These are phyloP conservation scores for Sebastes alutus DNA, from an alignment of 2,797 vertebrate genomes.

Conservation along the genomic window DNA sequence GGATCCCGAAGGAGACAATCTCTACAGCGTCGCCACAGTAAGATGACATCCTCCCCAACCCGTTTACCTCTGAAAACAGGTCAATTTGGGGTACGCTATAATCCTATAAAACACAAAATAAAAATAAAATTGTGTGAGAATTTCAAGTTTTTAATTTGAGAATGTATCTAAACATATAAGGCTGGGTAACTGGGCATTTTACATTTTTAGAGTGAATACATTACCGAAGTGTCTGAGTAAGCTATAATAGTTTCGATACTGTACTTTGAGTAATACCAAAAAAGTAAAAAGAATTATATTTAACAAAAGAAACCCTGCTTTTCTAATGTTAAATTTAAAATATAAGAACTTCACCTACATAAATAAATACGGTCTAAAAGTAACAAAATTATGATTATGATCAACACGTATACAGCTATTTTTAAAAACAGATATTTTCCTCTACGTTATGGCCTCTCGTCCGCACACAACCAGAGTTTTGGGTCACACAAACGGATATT, in stretches of 20 bases:
- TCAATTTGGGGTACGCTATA: conserved; percentile 91
- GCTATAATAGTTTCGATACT: background rate
- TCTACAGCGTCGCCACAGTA: conserved; percentile 90
- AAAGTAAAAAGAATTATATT: background rate
- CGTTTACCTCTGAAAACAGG: conserved; percentile 91
- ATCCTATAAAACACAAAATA: conserved; percentile 81
- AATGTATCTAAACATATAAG: background rate
- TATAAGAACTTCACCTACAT: background rate
- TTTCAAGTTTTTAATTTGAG: background rate
- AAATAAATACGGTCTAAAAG: background rate
- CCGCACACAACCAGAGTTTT: too few relatives aligned
- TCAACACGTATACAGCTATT: too few relatives aligned
- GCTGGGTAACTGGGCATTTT: background rate
- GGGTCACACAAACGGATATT: too few relatives aligned
- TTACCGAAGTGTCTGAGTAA: background rate
- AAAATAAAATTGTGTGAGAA: background rate
- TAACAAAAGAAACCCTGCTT: background rate
- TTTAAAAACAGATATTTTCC: too few relatives aligned
- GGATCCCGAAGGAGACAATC: conserved; percentile 85
- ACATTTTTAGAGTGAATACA: background rate
- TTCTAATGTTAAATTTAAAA: background rate
- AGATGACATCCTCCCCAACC: conserved; percentile 86
- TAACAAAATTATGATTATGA: background rate
- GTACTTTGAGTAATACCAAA: background rate
- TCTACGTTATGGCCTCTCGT: too few relatives aligned